Base-by-base conservation (phyloP, 2,113 vertebrate species). In the Centropus unirufus region DNA sequence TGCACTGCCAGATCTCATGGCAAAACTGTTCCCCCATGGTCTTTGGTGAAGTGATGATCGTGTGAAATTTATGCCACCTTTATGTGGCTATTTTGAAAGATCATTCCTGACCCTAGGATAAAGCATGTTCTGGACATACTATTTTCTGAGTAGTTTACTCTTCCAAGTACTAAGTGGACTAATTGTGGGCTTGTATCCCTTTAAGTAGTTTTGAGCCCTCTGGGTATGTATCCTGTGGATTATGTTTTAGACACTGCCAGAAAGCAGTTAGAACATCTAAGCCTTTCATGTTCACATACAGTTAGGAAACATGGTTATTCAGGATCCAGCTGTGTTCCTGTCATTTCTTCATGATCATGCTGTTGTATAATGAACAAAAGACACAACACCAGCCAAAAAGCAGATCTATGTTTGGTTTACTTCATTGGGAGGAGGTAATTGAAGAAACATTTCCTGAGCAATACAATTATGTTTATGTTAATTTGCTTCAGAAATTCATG, bases 301-400 rank as follows among this genome's bases (percentile, higher is more conserved):
- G 79, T 59, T 81, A 77, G 72, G 72, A 94, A 96, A 95, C 79
- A 57, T 86, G 85, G 94, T 92, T 97, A 86, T 88, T 95, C 64
- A 36, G 84, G 78, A 87, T 95, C 94, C 90, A 87, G 19, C 91
- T 95, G 90, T 64, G 90, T 90, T 83, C 83, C 73, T 11, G 40
- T 74, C 2, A 0, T 80, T 96, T 87, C 75, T 77, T 29, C 17
- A 0, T 83, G 82, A 81, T 92, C 87, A 90, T 93, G 89, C 90
- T 94, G 94, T 52, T 90, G 72, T 92, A 69, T 86, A 93, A 95
- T 67, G 85, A 95, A 80, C 84, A 70, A 77, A 92, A 96, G 78
- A 86, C 70, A 84, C 66, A 91, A 12, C 63, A 74, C 6, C 63
- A 80, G 92, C 91, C 78, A 94, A 86, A 95, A 93, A 81, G 72